Evolutionary conservation across 2,797 vertebrate species (phyloP).

Genomic region (Anisognathus igniventris): DNA sequence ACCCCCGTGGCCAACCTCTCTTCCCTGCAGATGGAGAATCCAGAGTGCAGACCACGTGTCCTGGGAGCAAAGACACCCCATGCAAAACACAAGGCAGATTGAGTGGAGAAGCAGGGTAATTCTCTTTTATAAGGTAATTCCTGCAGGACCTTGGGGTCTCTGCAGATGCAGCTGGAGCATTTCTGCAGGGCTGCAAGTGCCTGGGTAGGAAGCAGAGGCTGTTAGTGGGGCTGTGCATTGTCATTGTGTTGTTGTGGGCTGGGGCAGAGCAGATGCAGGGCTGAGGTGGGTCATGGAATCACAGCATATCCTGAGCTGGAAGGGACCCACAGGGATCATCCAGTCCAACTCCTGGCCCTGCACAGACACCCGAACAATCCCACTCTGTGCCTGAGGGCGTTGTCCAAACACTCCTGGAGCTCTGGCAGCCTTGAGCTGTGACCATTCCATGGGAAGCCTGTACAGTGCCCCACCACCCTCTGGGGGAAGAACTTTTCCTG

Average conservation of each 20-base stretch:
- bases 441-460: background rate
- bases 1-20: background rate
- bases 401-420: accelerated
- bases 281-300: background rate
- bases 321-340: background rate
- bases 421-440: background rate
- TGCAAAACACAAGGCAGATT: background rate
- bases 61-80: background rate
- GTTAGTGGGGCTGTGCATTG: background rate
- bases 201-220: background rate
- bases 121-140: background rate
- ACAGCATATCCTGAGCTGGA: background rate
- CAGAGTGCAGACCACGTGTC: background rate
- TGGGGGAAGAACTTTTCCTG: background rate
- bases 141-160: background rate
- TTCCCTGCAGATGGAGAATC: background rate
- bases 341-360: background rate
- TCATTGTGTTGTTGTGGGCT: accelerated
- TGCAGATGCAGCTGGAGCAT: background rate
- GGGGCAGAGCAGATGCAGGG: too few relatives aligned
- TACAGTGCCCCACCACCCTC: accelerated
- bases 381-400: accelerated
- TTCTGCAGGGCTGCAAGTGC: background rate
- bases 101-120: background rate
- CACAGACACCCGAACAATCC: background rate